phyloP scores from a whole-genome alignment of 2,888 invertebrate species.

The Strigamia crassipes region DNA sequence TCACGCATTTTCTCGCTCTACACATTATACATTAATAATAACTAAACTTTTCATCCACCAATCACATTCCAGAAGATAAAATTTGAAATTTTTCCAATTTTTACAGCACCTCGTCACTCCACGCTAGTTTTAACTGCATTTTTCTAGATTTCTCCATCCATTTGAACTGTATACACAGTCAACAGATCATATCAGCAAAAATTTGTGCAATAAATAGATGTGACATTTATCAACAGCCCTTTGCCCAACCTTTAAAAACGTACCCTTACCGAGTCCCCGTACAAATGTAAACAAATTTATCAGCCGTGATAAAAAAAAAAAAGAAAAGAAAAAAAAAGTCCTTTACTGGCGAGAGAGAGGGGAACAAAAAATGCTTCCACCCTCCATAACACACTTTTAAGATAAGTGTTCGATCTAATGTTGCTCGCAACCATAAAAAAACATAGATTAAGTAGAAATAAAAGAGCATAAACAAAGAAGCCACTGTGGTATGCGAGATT shows the following conservation, averaged over 20 bases:
- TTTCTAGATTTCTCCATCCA: constrained; percentile 8
- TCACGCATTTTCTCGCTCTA: too few relatives aligned
- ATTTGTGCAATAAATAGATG: constrained; percentile 35
- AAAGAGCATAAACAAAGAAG: constrained; percentile 24
- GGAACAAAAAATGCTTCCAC: background rate
- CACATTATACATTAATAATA: too few relatives aligned
- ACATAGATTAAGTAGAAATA: constrained; percentile 27
- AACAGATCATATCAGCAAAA: constrained; percentile 28
- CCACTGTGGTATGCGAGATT: constrained; percentile 11
- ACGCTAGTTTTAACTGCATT: constrained; percentile 13
- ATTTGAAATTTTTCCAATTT: too few relatives aligned
- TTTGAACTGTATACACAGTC: background rate
- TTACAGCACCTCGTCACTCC: background rate
- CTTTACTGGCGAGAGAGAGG: background rate
- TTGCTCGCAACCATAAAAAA: background rate
- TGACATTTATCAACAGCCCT: constrained; percentile 18
- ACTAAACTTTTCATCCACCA: too few relatives aligned
- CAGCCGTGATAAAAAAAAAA: background rate
- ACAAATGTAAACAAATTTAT: constrained; percentile 27
- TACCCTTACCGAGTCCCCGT: background rate
- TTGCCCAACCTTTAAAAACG: constrained; percentile 23
- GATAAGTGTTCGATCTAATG: constrained; percentile 16
- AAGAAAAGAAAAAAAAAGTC: background rate
- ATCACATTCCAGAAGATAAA: too few relatives aligned
- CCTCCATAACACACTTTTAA: background rate